Conservation (phyloP, 2,888 invertebrate genomes). For the Sesia bembeciformis region DNA sequence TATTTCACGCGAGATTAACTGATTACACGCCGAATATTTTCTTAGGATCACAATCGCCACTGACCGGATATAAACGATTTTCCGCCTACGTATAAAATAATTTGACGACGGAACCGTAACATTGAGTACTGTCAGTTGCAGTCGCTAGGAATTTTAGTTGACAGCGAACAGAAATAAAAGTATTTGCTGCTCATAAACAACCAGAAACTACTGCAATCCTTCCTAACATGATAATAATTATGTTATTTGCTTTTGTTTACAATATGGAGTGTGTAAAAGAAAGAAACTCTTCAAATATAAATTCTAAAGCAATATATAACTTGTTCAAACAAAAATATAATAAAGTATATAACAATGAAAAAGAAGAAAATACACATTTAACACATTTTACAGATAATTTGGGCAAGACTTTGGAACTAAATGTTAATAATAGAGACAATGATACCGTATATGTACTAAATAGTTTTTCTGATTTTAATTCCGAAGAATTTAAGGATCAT, state of each 20-base stretch:
- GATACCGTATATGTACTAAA: constrained; percentile 29
- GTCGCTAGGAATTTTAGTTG: too few relatives aligned
- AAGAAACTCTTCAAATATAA: neutral
- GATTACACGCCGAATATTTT: constrained; percentile 24
- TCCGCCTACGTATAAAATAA: neutral
- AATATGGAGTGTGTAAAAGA: neutral
- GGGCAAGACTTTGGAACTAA: constrained; percentile 24
- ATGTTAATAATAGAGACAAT: constrained; percentile 18
- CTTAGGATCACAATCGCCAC: neutral
- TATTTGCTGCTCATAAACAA: too few relatives aligned
- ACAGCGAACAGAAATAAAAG: too few relatives aligned
- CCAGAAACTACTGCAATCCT: neutral
- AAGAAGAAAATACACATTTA: constrained; percentile 20
- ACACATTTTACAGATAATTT: constrained; percentile 33
- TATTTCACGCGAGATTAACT: constrained; percentile 37
- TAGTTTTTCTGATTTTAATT: constrained; percentile 34
- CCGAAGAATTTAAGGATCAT: constrained; percentile 23
- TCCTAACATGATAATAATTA: neutral
- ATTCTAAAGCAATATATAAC: constrained; percentile 15
- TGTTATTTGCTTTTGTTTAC: neutral
- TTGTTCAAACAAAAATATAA: constrained; percentile 31
- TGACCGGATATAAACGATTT: neutral
- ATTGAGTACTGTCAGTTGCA: neutral
- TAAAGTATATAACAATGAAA: constrained; percentile 21
- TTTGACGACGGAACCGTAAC: neutral